Evolutionary conservation across 2,113 vertebrate species (phyloP).

Genomic region (Neogobius melanostomus): DNA sequence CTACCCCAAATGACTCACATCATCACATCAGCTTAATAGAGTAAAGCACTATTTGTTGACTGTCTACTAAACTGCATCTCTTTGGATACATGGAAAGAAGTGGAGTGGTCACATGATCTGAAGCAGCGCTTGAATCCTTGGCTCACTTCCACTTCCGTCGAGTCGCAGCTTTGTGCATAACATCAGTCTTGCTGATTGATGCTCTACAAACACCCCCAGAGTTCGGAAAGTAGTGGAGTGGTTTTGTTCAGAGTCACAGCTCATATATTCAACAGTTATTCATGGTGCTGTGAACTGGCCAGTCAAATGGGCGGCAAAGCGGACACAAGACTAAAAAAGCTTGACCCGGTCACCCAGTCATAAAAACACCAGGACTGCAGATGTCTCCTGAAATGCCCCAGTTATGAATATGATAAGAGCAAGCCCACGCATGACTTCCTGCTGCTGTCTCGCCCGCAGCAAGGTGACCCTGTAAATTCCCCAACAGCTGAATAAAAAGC

Average conservation of each 20-base stretch:
- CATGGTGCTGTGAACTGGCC: neutral
- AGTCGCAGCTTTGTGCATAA: no score
- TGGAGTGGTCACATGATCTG: no score
- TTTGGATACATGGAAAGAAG: no score
- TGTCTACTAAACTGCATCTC: no score
- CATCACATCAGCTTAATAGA: no score
- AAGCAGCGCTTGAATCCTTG: no score
- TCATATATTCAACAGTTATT: neutral
- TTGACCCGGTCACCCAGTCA: neutral
- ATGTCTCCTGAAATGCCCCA: neutral
- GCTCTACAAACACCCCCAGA: no score
- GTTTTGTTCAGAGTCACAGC: neutral
- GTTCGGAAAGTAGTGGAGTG: no score
- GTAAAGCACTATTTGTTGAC: no score
- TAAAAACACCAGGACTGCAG: no score
- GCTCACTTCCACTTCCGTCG: no score
- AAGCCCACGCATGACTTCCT: conserved; percentile 29
- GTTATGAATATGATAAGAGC: conserved; percentile 31
- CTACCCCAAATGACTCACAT: no score
- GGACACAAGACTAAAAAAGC: neutral
- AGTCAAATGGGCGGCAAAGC: neutral
- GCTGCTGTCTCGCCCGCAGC: conserved; percentile 31
- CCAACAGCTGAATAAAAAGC: conserved; percentile 45
- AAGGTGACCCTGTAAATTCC: conserved; percentile 56
- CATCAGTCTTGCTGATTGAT: neutral